A percentile compares a stretch with the other conserved stretches of the same genome.
Conservation (phyloP, 2,888 invertebrate species). For the Microplitis deprimator region DNA sequence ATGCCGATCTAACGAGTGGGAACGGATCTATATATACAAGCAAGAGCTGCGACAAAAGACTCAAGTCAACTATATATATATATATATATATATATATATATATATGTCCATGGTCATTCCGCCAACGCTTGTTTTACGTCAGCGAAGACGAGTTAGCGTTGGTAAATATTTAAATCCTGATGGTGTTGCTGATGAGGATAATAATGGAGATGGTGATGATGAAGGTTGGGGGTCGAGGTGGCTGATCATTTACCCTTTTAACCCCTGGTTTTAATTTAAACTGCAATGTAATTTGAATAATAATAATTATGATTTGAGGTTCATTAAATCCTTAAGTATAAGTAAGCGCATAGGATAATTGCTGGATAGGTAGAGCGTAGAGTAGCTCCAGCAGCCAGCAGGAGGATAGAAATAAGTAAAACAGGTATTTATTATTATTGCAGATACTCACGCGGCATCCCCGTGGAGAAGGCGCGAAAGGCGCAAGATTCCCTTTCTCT, state of each 20-base stretch:
- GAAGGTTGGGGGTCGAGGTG: background rate
- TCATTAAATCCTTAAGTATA: background rate
- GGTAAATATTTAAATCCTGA: background rate
- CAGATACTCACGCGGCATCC: constrained; percentile 34
- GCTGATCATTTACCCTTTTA: too few relatives aligned
- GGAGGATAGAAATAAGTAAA: background rate
- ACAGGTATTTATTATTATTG: constrained; percentile 1
- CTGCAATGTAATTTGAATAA: background rate
- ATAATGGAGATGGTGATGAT: background rate
- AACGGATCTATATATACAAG: background rate
- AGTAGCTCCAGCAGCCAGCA: background rate
- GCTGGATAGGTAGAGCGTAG: background rate
- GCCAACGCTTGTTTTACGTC: constrained; percentile 62
- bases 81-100: too few relatives aligned
- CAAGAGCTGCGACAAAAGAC: constrained; percentile 49
- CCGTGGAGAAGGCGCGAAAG: constrained; percentile 31
- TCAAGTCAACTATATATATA: background rate
- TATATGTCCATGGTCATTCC: constrained; percentile 56
- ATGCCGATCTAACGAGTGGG: background rate
- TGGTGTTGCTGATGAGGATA: too few relatives aligned
- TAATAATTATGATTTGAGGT: background rate
- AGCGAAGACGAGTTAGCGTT: constrained; percentile 45
- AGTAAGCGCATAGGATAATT: background rate
- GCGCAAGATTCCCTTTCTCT: constrained; percentile 65
- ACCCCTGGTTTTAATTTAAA: too few relatives aligned